These are phyloP conservation scores for Castor canadensis DNA, from an alignment of 2,113 vertebrate genomes.

Conservation along the genomic window DNA sequence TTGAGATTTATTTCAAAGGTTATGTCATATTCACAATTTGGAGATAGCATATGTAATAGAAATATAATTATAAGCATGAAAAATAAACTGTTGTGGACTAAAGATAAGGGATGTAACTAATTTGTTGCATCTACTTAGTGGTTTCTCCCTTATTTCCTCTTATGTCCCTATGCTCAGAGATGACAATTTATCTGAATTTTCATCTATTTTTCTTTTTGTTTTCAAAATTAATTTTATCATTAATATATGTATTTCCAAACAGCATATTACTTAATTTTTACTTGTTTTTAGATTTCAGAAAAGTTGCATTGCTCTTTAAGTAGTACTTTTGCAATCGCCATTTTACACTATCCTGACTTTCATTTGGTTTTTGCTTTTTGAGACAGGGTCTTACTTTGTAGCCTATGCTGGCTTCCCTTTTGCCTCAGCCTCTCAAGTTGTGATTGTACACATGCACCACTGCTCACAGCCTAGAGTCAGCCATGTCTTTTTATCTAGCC, in stretches of 20 bases:
- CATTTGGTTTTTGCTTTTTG: too few species aligned
- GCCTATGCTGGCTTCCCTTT: too few species aligned
- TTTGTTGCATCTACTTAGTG: neutral
- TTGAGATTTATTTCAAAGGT: slow-evolving; percentile 31
- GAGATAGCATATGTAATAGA: neutral
- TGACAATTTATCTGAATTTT: neutral
- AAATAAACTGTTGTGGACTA: neutral
- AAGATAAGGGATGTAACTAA: neutral
- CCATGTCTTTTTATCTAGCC: neutral
- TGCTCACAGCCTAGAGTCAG: neutral
- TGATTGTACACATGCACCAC: too few species aligned
- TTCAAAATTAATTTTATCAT: neutral
- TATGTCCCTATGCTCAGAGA: neutral
- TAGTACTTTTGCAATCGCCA: neutral
- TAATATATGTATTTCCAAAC: neutral
- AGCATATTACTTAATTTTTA: neutral
- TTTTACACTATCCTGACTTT: neutral
- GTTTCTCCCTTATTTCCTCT: neutral
- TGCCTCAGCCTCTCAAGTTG: too few species aligned
- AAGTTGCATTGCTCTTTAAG: neutral
- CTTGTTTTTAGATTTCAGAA: neutral
- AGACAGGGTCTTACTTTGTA: too few species aligned
- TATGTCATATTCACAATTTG: neutral
- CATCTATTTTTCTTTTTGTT: neutral
- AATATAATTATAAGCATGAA: neutral